Evolutionary conservation across 2,888 invertebrate species (phyloP).

Genomic region (Tipula helvola): DNA sequence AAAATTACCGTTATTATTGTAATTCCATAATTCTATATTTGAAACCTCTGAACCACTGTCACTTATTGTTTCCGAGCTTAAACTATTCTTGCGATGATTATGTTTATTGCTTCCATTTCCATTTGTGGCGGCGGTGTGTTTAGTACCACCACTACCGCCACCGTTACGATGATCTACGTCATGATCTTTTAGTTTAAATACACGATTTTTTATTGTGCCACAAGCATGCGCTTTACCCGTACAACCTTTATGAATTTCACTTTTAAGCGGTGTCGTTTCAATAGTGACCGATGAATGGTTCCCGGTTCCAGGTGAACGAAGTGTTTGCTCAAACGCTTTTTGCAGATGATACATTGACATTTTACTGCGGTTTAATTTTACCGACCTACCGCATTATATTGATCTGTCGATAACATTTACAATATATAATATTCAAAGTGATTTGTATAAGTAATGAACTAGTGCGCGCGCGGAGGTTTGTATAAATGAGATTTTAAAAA

Average conservation of each 20-base stretch:
- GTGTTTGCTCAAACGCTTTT: conserved; percentile 32
- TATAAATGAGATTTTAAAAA: not conserved
- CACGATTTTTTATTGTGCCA: conserved; percentile 37
- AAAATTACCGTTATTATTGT: conserved; percentile 8
- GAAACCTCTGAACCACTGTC: conserved; percentile 35
- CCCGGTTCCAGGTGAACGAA: conserved; percentile 22
- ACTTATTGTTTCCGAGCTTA: conserved; percentile 34
- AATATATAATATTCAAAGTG: not conserved
- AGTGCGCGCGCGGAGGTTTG: not conserved
- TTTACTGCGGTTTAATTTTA: conserved; percentile 6
- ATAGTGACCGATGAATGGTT: not conserved
- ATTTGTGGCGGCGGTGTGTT: not conserved
- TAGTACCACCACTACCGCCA: not conserved
- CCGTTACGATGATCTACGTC: not conserved
- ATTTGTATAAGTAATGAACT: not conserved
- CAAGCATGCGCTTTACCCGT: conserved; percentile 65
- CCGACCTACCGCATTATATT: not conserved
- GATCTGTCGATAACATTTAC: not conserved
- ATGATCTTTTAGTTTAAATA: not conserved
- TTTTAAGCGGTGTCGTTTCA: conserved; percentile 20
- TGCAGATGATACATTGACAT: conserved; percentile 29
- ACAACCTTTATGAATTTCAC: conserved; percentile 51
- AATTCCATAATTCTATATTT: not conserved
- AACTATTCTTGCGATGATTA: conserved; percentile 30
- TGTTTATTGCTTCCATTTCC: conserved; percentile 12